Evolutionary conservation across 2,888 invertebrate genomes (phyloP).

Genomic region (Folsomia manolachei): DNA sequence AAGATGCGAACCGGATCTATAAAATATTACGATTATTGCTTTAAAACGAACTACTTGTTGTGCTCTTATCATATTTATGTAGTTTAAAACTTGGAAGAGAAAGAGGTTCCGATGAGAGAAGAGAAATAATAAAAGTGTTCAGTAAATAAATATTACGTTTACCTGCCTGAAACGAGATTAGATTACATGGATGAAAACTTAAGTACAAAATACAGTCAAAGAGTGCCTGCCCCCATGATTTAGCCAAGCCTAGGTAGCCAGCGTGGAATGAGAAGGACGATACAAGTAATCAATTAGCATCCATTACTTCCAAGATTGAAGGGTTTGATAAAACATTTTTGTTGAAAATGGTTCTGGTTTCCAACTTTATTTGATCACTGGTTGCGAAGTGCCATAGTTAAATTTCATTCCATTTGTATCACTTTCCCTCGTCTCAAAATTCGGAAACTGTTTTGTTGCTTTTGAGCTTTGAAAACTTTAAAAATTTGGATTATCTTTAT

Average conservation of each 20-base stretch:
- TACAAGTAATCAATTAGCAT: constrained; percentile 1
- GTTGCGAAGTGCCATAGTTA: neutral
- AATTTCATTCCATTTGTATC: neutral
- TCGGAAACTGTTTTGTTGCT: too few relatives aligned
- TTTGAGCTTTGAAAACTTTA: too few relatives aligned
- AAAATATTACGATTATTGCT: constrained; percentile 22
- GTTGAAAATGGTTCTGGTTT: neutral
- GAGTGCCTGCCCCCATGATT: neutral
- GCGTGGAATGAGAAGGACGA: neutral
- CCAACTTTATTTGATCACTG: neutral
- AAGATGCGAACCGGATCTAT: constrained; percentile 21
- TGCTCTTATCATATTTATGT: neutral
- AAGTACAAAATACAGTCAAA: neutral
- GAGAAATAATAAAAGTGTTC: neutral
- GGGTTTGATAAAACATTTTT: neutral
- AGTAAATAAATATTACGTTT: neutral
- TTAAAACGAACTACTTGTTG: neutral
- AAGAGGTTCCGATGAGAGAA: neutral
- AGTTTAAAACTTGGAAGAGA: neutral
- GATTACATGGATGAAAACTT: neutral
- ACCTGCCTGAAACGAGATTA: constrained; percentile 3
- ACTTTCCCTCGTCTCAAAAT: neutral
- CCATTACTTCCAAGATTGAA: neutral
- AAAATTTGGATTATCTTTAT: too few relatives aligned
- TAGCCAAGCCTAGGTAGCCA: too few relatives aligned